Percentiles rank a stretch among this genome's conserved stretches.
phyloP scores from a whole-genome alignment of 2,888 invertebrate genomes.

The Rhabditoides inermis region DNA sequence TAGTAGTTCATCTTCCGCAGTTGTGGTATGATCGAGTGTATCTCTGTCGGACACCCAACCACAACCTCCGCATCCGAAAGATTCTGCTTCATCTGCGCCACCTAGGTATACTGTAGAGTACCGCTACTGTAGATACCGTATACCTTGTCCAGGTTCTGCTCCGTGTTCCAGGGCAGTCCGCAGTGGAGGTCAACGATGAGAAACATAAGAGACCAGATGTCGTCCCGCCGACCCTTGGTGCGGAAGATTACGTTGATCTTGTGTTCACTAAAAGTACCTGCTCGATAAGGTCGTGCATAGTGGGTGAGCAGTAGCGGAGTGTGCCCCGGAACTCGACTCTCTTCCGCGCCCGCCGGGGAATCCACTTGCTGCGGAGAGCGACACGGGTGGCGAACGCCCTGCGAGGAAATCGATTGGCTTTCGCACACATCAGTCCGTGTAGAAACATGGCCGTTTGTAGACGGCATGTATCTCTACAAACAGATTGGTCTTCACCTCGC shows the following conservation, averaged over 20 bases:
- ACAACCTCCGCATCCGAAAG: no score
- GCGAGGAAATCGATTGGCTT: neutral
- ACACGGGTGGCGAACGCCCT: neutral
- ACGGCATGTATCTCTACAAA: neutral
- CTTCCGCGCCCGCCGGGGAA: slow-evolving; percentile 2
- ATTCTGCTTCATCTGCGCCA: no score
- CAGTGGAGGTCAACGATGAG: no score
- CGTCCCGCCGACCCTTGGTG: no score
- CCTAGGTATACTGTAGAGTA: no score
- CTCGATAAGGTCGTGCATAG: slow-evolving; percentile 7
- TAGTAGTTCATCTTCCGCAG: neutral
- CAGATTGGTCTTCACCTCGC: neutral
- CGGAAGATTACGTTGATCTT: no score
- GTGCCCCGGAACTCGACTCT: slow-evolving; percentile 7
- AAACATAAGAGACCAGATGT: no score
- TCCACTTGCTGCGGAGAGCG: neutral
- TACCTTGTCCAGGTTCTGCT: no score
- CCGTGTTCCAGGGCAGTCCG: no score
- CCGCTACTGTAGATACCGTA: no score
- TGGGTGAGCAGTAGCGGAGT: neutral
- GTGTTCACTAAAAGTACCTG: no score
- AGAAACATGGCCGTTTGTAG: neutral
- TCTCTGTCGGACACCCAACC: no score
- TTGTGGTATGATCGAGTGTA: neutral
- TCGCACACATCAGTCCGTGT: neutral